phyloP scores from a whole-genome alignment of 2,888 invertebrate species.

The Scaptomyza caliginosa region DNA sequence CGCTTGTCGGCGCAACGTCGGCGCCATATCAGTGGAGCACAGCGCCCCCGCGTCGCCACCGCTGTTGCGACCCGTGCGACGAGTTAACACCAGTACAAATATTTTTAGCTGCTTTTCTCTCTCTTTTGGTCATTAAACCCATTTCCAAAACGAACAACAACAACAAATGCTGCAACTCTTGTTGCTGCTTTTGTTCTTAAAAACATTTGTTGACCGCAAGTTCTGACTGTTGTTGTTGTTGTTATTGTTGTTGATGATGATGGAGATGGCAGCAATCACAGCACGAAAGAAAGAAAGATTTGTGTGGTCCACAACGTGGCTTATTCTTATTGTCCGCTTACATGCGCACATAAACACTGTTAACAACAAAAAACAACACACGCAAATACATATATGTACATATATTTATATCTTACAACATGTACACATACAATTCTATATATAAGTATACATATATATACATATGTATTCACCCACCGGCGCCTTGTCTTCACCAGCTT shows the following conservation, averaged over 20 bases:
- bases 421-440: not conserved
- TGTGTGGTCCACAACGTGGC: slow-evolving; percentile 49
- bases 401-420: not conserved
- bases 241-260: slow-evolving; percentile 20
- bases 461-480: not conserved
- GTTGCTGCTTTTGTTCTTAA: slow-evolving; percentile 67
- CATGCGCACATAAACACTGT: slow-evolving; percentile 33
- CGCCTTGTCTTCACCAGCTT: not conserved
- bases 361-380: not conserved
- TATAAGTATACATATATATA: not conserved
- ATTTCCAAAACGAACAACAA: slow-evolving; percentile 36
- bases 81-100: slow-evolving; percentile 47
- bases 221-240: slow-evolving; percentile 23
- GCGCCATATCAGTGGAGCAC: slow-evolving; percentile 35
- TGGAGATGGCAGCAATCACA: slow-evolving; percentile 47
- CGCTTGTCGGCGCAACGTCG: slow-evolving; percentile 32
- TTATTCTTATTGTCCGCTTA: slow-evolving; percentile 37
- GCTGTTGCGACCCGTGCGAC: not conserved
- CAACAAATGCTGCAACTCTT: slow-evolving; percentile 2
- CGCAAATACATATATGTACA: not conserved
- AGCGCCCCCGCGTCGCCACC: slow-evolving; percentile 32
- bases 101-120: slow-evolving; percentile 67
- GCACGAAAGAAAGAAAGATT: slow-evolving; percentile 32
- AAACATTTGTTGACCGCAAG: slow-evolving; percentile 64
- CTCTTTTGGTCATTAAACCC: slow-evolving; percentile 69